Evolutionary conservation across 2,113 vertebrate species (phyloP).

Genomic region (Butorides virescens): DNA sequence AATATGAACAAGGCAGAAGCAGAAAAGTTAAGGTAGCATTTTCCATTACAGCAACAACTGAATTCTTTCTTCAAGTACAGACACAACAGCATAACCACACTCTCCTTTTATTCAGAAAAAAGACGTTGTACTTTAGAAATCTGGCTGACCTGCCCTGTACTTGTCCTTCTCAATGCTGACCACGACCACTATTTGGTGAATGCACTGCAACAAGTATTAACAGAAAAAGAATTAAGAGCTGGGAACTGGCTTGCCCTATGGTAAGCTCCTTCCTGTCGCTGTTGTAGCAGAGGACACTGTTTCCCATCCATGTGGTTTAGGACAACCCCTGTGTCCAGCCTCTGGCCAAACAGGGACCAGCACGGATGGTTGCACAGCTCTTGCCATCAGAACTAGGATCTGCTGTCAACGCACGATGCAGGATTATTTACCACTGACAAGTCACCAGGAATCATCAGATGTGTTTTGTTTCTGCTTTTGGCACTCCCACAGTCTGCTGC

Average conservation of each 20-base stretch:
- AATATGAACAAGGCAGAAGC: background rate
- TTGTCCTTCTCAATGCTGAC: background rate
- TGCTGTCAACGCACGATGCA: background rate
- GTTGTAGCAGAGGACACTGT: background rate
- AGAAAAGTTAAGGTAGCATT: background rate
- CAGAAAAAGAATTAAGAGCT: background rate
- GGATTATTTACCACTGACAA: background rate
- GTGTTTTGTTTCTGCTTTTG: background rate
- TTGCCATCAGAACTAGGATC: background rate
- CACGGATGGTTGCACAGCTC: rapidly evolving
- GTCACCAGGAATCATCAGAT: background rate
- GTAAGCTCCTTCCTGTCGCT: background rate
- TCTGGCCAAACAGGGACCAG: background rate
- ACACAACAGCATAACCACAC: rapidly evolving
- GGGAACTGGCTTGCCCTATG: background rate
- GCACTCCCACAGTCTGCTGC: background rate
- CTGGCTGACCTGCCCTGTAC: background rate
- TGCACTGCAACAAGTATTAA: background rate
- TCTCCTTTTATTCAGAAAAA: background rate
- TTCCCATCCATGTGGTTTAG: background rate
- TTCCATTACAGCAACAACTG: background rate
- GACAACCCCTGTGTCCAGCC: rapidly evolving
- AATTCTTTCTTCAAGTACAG: background rate
- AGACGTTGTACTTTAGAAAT: background rate
- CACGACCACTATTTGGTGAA: too few species aligned